Conservation (phyloP, 2,797 vertebrate genomes). For the Myotis vivesi region DNA sequence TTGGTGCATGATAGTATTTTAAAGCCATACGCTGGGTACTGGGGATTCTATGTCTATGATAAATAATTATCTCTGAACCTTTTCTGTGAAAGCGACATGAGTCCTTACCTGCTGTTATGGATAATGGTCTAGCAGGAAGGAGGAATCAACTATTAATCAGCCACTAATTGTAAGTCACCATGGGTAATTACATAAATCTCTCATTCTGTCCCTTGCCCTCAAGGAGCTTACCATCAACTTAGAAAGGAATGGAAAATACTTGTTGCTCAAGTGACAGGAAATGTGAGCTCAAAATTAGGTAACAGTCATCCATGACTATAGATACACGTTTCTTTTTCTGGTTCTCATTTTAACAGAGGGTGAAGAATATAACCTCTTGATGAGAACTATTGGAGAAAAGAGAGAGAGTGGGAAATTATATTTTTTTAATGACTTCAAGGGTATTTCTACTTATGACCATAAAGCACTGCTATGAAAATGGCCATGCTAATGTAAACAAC, state of each 20-base stretch:
- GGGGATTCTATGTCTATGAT: not conserved
- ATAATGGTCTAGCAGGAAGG: not conserved
- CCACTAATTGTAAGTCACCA: not conserved
- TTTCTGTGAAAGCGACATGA: not conserved
- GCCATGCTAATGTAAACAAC: not conserved
- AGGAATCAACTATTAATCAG: not conserved
- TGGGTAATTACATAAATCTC: not conserved
- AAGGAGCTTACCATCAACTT: not conserved
- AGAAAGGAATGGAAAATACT: not conserved
- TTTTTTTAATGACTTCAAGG: not conserved
- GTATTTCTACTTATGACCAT: not conserved
- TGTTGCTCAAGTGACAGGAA: constrained; percentile 6
- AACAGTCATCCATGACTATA: not conserved
- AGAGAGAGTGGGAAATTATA: not conserved
- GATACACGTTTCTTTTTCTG: not conserved
- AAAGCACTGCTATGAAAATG: not conserved
- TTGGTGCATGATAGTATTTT: not conserved
- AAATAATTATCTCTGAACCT: not conserved
- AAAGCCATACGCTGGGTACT: not conserved
- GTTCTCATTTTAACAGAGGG: not conserved
- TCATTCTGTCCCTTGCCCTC: not conserved
- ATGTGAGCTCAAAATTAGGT: not conserved
- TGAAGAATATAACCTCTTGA: not conserved
- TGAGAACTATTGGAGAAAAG: not conserved
- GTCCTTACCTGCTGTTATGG: not conserved